Evolutionary conservation across 2,888 invertebrate species (phyloP), one percentile per base, ranked within the genome.

Genomic region (Carcina quercana): DNA sequence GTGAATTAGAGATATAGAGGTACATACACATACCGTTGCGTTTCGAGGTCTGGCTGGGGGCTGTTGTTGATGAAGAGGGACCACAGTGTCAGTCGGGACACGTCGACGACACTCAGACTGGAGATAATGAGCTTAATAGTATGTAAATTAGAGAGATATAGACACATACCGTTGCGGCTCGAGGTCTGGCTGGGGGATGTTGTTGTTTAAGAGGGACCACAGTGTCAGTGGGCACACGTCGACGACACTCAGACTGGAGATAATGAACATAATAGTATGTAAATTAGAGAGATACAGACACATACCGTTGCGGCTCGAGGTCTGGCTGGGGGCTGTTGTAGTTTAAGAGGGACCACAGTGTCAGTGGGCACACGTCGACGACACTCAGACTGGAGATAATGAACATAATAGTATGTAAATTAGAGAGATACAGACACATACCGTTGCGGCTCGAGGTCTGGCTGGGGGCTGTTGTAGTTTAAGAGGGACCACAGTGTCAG

Each of bases 401-500:
- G n/a, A n/a, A n/a, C n/a, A n/a, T n/a, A n/a, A n/a, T n/a, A n/a
- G n/a, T n/a, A n/a, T n/a, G n/a, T n/a, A n/a, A n/a, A n/a, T n/a
- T n/a, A n/a, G n/a, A n/a, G n/a, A 25, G 28, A 21, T 29, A 29
- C 28, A 21, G 28, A 29, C 28, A n/a, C 28, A 13, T 29, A 29
- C 28, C 28, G 28, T 29, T 29, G 28, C 28, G 28, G 28, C 28
- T 29, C 28, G 21, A 29, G 28, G 28, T 29, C 28, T 12, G 28
- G 28, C 28, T 29, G 28, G 1, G 28, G 28, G 28, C 28, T 29
- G 7, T 20, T 20, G 59, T 91, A 92, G 67, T 91, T 91, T 75
- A 93, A 94, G 55, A 94, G 86, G 43, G 91, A 93, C 93, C 93
- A 94, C 13, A 95, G 82, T 1, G 92, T 91, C 46, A 94, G 86